These are phyloP conservation scores for Eira barbara DNA, from an alignment of 2,113 vertebrate species.

Conservation along the genomic window DNA sequence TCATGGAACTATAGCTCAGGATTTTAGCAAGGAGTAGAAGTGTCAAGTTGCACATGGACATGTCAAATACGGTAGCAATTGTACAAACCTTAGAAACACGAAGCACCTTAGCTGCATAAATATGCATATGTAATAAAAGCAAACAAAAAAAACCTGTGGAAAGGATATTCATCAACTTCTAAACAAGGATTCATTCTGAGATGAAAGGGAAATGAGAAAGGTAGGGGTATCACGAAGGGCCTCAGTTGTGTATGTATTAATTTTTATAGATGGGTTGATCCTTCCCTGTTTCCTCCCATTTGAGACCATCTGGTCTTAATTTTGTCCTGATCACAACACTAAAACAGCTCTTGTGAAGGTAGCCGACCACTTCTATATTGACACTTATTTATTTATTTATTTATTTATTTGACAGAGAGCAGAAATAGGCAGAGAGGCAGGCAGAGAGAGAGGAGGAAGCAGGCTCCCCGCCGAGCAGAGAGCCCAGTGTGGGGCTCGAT, in stretches of 20 bases:
- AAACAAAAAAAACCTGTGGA: background rate
- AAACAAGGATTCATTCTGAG: background rate
- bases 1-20: background rate
- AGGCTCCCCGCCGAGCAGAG: too few relatives aligned
- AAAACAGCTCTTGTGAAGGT: background rate
- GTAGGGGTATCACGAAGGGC: background rate
- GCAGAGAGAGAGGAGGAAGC: too few relatives aligned
- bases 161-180: background rate
- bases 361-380: background rate
- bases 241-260: background rate
- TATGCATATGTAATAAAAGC: background rate
- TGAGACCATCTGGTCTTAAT: background rate
- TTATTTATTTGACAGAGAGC: too few relatives aligned
- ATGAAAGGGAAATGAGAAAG: background rate
- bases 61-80: background rate
- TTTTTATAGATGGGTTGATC: background rate
- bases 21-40: background rate
- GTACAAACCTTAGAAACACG: background rate
- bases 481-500: too few relatives aligned
- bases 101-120: slow-evolving; percentile 2
- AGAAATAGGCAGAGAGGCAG: too few relatives aligned
- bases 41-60: background rate
- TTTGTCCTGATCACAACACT: background rate
- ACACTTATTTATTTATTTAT: too few relatives aligned
- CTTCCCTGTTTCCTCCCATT: background rate